These are phyloP conservation scores for Hirundichthys speculiger DNA, from an alignment of 2,113 vertebrate genomes.

Conservation along the genomic window DNA sequence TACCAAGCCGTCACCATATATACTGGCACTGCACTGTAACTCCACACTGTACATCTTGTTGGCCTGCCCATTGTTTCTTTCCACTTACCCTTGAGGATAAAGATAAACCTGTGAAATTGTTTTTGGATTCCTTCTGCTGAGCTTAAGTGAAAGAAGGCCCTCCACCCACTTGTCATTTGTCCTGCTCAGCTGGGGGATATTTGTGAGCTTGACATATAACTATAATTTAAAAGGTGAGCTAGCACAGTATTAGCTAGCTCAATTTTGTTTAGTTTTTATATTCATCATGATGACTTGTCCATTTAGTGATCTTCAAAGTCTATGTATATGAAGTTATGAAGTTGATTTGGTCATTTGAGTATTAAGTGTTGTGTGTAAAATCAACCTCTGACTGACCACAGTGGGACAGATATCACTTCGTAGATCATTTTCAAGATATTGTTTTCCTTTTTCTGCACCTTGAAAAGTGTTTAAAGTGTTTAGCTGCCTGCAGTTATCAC, in stretches of 20 bases:
- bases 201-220: neutral
- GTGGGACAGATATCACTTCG: too few species aligned
- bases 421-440: too few species aligned
- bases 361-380: too few species aligned
- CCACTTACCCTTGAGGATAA: conserved; percentile 65
- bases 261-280: too few species aligned
- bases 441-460: too few species aligned
- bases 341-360: too few species aligned
- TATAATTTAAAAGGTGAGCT: neutral
- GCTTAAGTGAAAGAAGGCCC: conserved; percentile 21
- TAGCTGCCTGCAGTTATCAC: too few species aligned
- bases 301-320: too few species aligned
- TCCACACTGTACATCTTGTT: conserved; percentile 44
- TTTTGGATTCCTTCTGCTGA: conserved; percentile 46
- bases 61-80: conserved; percentile 48
- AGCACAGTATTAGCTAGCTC: neutral
- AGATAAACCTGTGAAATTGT: conserved; percentile 74
- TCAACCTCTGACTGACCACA: too few species aligned
- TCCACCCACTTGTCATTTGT: neutral
- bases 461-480: conserved; percentile 14
- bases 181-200: neutral
- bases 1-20: conserved; percentile 1
- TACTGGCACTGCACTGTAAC: conserved; percentile 31
- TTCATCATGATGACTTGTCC: too few species aligned
- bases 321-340: too few species aligned